A percentile compares a stretch with the other conserved stretches of the same genome.
phyloP scores from a whole-genome alignment of 2,113 vertebrate genomes.

The Pterocles burchelli region DNA sequence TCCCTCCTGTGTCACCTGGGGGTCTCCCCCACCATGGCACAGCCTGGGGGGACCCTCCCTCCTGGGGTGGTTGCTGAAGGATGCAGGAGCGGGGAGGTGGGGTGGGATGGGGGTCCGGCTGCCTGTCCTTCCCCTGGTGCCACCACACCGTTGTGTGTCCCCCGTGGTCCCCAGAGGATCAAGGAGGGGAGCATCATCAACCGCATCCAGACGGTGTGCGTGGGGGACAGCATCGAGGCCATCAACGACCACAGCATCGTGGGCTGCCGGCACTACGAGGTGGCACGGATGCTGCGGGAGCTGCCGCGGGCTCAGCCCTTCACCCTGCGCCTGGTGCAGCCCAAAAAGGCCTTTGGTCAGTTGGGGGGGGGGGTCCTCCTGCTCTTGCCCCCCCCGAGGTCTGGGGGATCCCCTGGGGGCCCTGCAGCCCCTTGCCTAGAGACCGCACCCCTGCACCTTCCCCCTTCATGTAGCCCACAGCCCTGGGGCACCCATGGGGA shows the following conservation, averaged over 20 bases:
- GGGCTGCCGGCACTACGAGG: slow-evolving; percentile 96
- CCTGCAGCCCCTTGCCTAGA: not conserved
- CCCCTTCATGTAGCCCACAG: no score
- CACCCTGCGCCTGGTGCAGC: slow-evolving; percentile 91
- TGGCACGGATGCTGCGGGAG: slow-evolving; percentile 97
- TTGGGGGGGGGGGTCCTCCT: accelerated
- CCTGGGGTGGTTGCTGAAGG: not conserved
- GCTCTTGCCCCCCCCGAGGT: not conserved
- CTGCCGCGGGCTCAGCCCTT: slow-evolving; percentile 87
- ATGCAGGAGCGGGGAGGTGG: accelerated
- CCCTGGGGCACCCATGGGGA: not conserved
- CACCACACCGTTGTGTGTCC: accelerated
- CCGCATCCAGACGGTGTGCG: slow-evolving; percentile 82
- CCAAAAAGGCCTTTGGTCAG: slow-evolving; percentile 95
- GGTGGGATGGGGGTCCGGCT: accelerated
- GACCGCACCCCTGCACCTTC: accelerated
- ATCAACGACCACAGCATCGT: slow-evolving; percentile 97
- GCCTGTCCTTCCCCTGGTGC: not conserved
- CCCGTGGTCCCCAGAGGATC: slow-evolving; percentile 81
- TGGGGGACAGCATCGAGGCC: slow-evolving; percentile 96
- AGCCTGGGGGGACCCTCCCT: not conserved
- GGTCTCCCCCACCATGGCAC: accelerated
- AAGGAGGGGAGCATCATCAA: slow-evolving; percentile 96
- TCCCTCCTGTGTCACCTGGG: no score
- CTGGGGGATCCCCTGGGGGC: accelerated